These are phyloP conservation scores for Coptodon rendalli DNA, from an alignment of 2,113 vertebrate species.

Conservation along the genomic window DNA sequence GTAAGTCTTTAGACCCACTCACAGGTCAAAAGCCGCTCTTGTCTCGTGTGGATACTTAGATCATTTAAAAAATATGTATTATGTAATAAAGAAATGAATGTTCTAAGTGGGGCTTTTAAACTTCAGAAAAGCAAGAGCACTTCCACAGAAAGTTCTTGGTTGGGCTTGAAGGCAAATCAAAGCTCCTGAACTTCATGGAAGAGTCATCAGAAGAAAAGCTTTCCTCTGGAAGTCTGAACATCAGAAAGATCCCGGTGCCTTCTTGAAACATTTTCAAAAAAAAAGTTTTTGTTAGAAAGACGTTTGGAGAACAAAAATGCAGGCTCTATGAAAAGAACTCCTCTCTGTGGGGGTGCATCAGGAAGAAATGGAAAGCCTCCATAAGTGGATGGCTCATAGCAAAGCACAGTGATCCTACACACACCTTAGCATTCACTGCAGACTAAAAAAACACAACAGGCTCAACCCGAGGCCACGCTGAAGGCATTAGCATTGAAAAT, in stretches of 20 bases:
- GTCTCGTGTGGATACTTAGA: neutral
- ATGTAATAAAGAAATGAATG: neutral
- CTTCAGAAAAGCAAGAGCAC: neutral
- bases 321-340: neutral
- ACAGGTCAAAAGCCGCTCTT: neutral
- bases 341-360: neutral
- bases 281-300: neutral
- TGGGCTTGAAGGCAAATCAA: neutral
- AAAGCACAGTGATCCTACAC: neutral
- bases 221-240: neutral
- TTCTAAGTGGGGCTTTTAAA: neutral
- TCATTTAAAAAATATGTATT: neutral
- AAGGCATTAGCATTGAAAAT: neutral
- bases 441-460: neutral
- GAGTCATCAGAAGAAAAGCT: neutral
- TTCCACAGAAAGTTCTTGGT: neutral
- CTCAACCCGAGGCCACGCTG: neutral
- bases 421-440: neutral
- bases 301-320: neutral
- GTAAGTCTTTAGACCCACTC: neutral
- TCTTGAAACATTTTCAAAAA: neutral
- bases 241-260: neutral
- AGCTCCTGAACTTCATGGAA: neutral
- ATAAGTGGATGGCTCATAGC: neutral
- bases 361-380: neutral